Evolutionary conservation across 2,113 vertebrate species (phyloP), one percentile per base, ranked within the genome.

Genomic region (Synchiropus splendidus): DNA sequence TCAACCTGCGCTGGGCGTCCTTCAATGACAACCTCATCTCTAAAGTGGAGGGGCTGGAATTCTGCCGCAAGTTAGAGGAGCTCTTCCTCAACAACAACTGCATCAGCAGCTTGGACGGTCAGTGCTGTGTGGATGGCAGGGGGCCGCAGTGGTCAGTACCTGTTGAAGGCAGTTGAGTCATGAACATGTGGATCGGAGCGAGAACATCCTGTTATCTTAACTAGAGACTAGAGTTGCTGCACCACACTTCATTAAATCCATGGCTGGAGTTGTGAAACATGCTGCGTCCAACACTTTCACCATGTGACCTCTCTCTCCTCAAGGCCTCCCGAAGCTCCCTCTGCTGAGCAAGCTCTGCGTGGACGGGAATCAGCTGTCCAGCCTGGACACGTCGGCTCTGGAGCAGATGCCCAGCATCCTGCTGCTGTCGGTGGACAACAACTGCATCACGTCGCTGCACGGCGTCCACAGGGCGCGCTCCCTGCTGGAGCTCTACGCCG

Each of bases 1-100:
- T 88, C 51, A 89, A 90, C 71, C 78, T 93, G 53, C 87, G 83
- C 44, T 92, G 86, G 88, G 87, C 83, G 10, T 92, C 87, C 4
- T 90, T 92, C 55, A 88, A 85, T 66, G 73, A 91, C 61, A 94
- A 91, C 42, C 73, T 85, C 42, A 82, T 92, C 57, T 82, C 75
- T 18, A 82, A 77, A 70, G 78, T 88, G 30, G 86, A 90, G 54
- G 87, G 87, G 13, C 64, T 89, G n/a, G 81, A 89, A 8, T 70
- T 62, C 54, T 91, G 89, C 62, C 39, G 57, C 21, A 83, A 86
- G 16, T 71, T 93, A 45, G 77, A 91, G 67, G 90, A 94, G 58
- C 85, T 93, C 50, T 87, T 74, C 3, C 70, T 92, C 12, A 85
- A 89, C 54, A 75, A 86, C 69, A 92, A 92, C 72, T 79, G 49